Base-by-base conservation (phyloP, 2,888 invertebrate genomes). In the Chymomyza procnemis region DNA sequence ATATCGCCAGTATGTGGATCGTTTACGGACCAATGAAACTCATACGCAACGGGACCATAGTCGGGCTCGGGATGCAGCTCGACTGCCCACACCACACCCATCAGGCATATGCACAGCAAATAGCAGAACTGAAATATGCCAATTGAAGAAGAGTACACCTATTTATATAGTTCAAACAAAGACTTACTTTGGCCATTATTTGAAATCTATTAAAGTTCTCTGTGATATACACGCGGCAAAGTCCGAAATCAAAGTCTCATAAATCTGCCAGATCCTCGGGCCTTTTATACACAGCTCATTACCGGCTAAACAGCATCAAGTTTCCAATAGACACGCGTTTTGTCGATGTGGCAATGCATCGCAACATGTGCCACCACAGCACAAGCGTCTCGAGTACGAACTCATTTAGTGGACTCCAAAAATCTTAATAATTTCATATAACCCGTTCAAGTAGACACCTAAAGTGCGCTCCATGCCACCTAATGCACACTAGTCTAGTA, bases 1-100 rank as follows among this genome's bases (percentile, higher is more conserved):
- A 91, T 90, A 80, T 93, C 93, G 4, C 92, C 92, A 67, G 93
- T 92, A 73, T 92, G 91, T 4, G 91, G 90, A 85, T 92, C 92
- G 67, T 90, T 90, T 3, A 92, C 92, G 9, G 89, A 78, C 77
- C 92, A 92, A 16, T 90, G 90, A 78, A 92, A 92, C 72, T 91
- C 91, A 76, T 92, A 92, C 64, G 91, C 90, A 30, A 91, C 91
- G 66, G 92, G 92, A 1, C 91, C 92, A 14, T 90, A 82, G 19
- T 89, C 88, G 50, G 75, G 74, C 65, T 87, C 85, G 2, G 75
- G 68, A 3, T 77, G 79, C 41, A 78, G 69, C 69, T 89, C 89
- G 63, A 90, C 75, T 19, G 85, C 85, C 47, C 78, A 79, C 6
- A 74, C 79, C 47, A 76, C 62, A 21, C 78, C 70, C 34, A 52